Base-by-base conservation (phyloP, 2,888 invertebrate species). In the Chrysopilus asiliformis region DNA sequence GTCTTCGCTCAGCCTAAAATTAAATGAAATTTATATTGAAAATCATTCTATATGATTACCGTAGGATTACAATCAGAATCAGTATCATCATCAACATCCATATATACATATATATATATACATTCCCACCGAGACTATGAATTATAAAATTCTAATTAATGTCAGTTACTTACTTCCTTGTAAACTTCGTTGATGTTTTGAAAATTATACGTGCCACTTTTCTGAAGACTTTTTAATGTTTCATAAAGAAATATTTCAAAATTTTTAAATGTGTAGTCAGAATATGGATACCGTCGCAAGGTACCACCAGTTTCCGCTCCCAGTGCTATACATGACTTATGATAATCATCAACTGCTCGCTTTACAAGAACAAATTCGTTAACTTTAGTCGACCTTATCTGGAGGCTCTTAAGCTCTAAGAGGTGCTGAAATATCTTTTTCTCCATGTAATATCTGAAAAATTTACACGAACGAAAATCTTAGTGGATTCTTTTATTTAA, bases 401-500 rank as follows among this genome's bases (percentile, higher is more conserved):
- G 93, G 46, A 89, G 70, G 34, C 90, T 72, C 61, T 94, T 94
- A 35, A 94, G 64, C 56, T 94, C 93, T 52, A 93, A 69, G 39
- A 94, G 68, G 58, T 93, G 90, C 55, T 93, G 89, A 60, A 94
- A 91, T 50, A 93, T 83, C 55, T 87, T 84, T 40, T 90, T 69
- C 60, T 93, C 91, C 53, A 89, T 72, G 51, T 90, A 86, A 59
- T 90, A 91, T 55, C 90, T 79, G 58, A 42, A 67, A 53, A 39
- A 22, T n/a, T n/a, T n/a, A n/a, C n/a, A n/a, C n/a, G n/a, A n/a
- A n/a, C n/a, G n/a, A n/a, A n/a, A n/a, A n/a, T n/a, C n/a, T n/a
- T n/a, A n/a, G n/a, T n/a, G n/a, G n/a, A n/a, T n/a, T n/a, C n/a
- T n/a, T n/a, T n/a, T n/a, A n/a, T n/a, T n/a, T n/a, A n/a, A n/a